Evolutionary conservation across 2,113 vertebrate species (phyloP).

Genomic region (Aythya baeri): DNA sequence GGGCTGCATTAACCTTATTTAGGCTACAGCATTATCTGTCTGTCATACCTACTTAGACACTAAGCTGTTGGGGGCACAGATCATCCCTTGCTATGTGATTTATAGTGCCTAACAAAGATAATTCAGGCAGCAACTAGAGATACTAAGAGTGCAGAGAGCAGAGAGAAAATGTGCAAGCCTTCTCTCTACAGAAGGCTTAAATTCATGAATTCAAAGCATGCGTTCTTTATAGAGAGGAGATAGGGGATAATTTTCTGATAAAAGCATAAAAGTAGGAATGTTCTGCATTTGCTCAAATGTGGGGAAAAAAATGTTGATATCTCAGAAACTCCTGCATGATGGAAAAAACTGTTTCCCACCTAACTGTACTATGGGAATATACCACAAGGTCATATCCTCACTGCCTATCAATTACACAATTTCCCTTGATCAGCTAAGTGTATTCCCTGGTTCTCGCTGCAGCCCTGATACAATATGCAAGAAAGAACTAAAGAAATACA

Average conservation of each 20-base stretch:
- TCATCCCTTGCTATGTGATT: neutral
- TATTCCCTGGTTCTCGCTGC: neutral
- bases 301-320: fast-evolving
- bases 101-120: neutral
- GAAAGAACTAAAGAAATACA: conserved; percentile 7
- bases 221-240: conserved; percentile 18
- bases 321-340: conserved; percentile 6
- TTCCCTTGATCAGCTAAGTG: conserved; percentile 45
- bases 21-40: neutral
- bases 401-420: conserved; percentile 51
- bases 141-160: conserved; percentile 1
- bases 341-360: conserved; percentile 21
- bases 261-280: conserved; percentile 44
- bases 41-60: neutral
- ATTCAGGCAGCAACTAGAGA: conserved; percentile 11
- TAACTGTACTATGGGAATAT: conserved; percentile 23
- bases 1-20: neutral
- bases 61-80: neutral
- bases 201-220: conserved; percentile 51
- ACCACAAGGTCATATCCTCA: conserved; percentile 40
- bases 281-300: conserved; percentile 10
- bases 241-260: conserved; percentile 59
- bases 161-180: neutral
- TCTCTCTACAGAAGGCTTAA: conserved; percentile 10
- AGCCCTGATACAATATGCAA: neutral